Conservation (phyloP, 2,797 vertebrate genomes). For the Acanthurus leucopareius region DNA sequence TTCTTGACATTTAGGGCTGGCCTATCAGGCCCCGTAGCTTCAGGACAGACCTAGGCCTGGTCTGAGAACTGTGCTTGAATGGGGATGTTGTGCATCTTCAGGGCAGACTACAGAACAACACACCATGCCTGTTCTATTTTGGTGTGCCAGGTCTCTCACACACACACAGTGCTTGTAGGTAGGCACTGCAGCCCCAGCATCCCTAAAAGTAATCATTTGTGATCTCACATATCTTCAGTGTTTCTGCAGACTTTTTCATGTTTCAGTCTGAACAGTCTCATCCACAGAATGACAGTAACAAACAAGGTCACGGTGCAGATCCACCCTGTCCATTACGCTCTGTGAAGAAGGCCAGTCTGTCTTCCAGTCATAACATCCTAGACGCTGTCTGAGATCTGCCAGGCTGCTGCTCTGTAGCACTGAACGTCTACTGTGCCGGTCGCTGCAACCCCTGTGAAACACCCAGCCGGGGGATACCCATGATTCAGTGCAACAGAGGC, state of each 20-base stretch:
- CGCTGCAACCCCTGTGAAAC: constrained; percentile 71
- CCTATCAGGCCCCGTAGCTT: constrained; percentile 44
- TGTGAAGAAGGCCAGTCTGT: constrained; percentile 5
- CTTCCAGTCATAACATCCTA: constrained; percentile 34
- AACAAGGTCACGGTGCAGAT: constrained; percentile 12
- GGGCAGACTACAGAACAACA: constrained; percentile 38
- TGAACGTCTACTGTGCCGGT: constrained; percentile 34
- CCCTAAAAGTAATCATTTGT: background rate
- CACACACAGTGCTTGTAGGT: constrained; percentile 2
- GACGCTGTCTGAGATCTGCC: constrained; percentile 28
- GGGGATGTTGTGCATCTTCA: constrained; percentile 62
- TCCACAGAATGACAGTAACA: constrained; percentile 1
- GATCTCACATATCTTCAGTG: constrained; percentile 6
- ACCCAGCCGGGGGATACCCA: constrained; percentile 54
- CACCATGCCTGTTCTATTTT: constrained; percentile 43
- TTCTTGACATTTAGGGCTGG: constrained; percentile 27
- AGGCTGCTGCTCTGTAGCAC: constrained; percentile 36
- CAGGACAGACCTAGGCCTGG: constrained; percentile 58
- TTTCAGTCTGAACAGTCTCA: constrained; percentile 11
- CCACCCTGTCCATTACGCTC: constrained; percentile 10
- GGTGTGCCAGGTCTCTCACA: constrained; percentile 32
- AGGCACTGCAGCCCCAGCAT: constrained; percentile 16
- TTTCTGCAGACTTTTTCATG: constrained; percentile 24
- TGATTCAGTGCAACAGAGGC: constrained; percentile 54
- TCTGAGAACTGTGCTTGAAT: constrained; percentile 46